phyloP scores from a whole-genome alignment of 2,113 vertebrate genomes.

The Nansenia antarctica region DNA sequence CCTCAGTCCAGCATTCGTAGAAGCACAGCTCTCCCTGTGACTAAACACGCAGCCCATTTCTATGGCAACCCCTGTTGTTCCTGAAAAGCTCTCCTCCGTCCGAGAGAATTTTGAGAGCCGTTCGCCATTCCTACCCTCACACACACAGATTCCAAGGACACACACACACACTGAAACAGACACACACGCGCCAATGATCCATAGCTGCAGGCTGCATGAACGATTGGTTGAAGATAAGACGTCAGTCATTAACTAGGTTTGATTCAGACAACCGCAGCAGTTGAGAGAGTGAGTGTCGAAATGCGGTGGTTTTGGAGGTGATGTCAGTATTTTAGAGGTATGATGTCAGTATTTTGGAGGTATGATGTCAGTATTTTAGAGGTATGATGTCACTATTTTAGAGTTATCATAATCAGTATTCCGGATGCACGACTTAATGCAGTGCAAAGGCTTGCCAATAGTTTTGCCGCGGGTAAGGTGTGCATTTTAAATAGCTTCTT shows the following conservation, averaged over 20 bases:
- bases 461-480: neutral
- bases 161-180: too few relatives aligned
- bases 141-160: too few relatives aligned
- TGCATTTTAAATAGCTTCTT: neutral
- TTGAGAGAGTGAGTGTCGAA: neutral
- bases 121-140: too few relatives aligned
- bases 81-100: too few relatives aligned
- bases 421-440: too few relatives aligned
- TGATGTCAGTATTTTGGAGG: neutral
- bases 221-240: neutral
- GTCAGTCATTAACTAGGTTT: neutral
- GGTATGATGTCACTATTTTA: neutral
- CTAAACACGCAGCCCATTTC: slow-evolving; percentile 41
- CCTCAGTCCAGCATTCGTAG: neutral
- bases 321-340: neutral
- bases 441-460: neutral
- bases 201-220: neutral
- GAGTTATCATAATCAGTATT: too few relatives aligned
- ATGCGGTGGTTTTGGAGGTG: neutral
- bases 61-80: slow-evolving; percentile 50
- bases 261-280: neutral
- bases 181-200: neutral
- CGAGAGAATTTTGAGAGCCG: too few relatives aligned
- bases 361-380: too few relatives aligned
- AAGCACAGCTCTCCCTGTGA: slow-evolving; percentile 26